These are phyloP conservation scores for Origma solitaria DNA, from an alignment of 2,113 vertebrate species.

Conservation along the genomic window DNA sequence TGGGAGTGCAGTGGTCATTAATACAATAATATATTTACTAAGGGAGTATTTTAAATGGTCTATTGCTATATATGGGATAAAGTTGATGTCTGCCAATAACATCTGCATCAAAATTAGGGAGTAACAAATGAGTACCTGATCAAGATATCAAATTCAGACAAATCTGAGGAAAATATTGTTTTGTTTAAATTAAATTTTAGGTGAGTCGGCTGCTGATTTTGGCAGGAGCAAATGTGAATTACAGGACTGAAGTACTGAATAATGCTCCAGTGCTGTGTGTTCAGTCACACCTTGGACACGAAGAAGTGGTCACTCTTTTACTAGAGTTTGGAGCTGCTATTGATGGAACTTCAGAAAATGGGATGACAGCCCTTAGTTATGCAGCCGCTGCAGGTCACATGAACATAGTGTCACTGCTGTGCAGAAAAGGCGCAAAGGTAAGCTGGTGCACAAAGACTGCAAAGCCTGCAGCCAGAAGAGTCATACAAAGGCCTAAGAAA, in stretches of 20 bases:
- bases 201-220: slow-evolving; percentile 95
- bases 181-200: slow-evolving; percentile 65
- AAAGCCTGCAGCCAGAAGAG: background rate
- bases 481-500: background rate
- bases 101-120: background rate
- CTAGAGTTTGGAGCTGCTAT: slow-evolving; percentile 88
- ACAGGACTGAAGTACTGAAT: slow-evolving; percentile 92
- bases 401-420: slow-evolving; percentile 83
- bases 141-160: background rate
- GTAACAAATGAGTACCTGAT: background rate
- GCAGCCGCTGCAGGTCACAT: slow-evolving; percentile 90
- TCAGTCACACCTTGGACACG: slow-evolving; percentile 92
- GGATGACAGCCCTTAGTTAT: slow-evolving; percentile 88
- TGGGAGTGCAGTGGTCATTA: background rate
- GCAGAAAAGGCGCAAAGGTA: slow-evolving; percentile 87
- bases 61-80: background rate
- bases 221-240: slow-evolving; percentile 93
- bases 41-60: background rate
- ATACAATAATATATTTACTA: background rate
- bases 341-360: slow-evolving; percentile 85
- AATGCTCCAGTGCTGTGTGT: slow-evolving; percentile 93
- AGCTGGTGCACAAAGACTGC: background rate
- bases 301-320: slow-evolving; percentile 86
- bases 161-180: background rate
- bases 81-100: background rate